Percentiles rank a stretch among this genome's conserved stretches.
These are phyloP conservation scores for Pterostichus madidus DNA, from an alignment of 2,888 invertebrate species.

Conservation along the genomic window DNA sequence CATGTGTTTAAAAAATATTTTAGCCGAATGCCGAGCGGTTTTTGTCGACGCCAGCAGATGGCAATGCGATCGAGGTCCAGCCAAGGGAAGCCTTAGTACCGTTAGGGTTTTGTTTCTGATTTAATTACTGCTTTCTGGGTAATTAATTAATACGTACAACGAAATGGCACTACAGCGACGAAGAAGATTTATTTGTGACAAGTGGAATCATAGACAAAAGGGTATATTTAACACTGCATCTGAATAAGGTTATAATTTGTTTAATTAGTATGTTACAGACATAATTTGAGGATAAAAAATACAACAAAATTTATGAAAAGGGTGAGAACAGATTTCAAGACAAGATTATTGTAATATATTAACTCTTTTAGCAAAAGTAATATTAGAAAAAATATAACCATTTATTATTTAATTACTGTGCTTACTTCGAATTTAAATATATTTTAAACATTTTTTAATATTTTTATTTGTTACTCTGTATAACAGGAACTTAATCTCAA, in stretches of 20 bases:
- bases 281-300: background rate
- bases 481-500: too few species aligned
- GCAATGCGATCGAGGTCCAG: slow-evolving; percentile 19
- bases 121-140: slow-evolving; percentile 48
- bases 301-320: background rate
- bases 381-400: too few species aligned
- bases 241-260: slow-evolving; percentile 24
- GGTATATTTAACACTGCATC: slow-evolving; percentile 44
- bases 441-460: too few species aligned
- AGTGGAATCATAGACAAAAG: slow-evolving; percentile 34
- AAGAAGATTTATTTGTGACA: slow-evolving; percentile 31
- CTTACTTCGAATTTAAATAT: too few species aligned
- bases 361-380: too few species aligned
- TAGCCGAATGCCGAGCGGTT: slow-evolving; percentile 76
- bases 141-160: slow-evolving; percentile 55
- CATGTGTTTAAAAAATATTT: slow-evolving; percentile 78
- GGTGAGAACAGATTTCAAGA: background rate
- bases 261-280: slow-evolving; percentile 40
- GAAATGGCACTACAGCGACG: background rate
- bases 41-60: slow-evolving; percentile 70
- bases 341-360: too few species aligned
- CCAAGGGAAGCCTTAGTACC: slow-evolving; percentile 20
- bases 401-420: too few species aligned
- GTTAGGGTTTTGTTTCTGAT: slow-evolving; percentile 53
- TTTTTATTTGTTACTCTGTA: too few species aligned